These are phyloP conservation scores for Dysidea cf. avara DNA, from an alignment of 37 sponge, comb jelly and placozoan genomes.

Conservation along the genomic window DNA sequence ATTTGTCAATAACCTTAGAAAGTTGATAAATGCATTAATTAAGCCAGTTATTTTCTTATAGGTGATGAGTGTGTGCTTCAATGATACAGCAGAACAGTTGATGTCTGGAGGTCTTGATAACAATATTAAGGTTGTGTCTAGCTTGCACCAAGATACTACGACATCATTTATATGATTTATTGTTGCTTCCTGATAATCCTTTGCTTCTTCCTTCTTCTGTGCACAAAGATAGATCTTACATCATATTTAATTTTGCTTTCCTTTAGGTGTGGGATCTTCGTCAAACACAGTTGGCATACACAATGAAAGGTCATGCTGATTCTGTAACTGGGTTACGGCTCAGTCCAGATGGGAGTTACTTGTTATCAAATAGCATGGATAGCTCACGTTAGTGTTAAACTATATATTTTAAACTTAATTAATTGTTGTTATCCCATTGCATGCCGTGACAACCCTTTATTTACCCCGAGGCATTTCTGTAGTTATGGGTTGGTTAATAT, in stretches of 20 bases:
- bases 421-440: constrained; percentile 1
- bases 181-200: too few relatives aligned
- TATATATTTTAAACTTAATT: too few relatives aligned
- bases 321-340: constrained; percentile 83
- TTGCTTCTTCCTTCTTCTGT: too few relatives aligned
- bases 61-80: constrained; percentile 89
- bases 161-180: not conserved
- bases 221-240: too few relatives aligned
- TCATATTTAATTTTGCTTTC: not conserved
- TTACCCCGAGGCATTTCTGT: constrained; percentile 4
- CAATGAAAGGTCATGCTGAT: constrained; percentile 83
- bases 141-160: not conserved
- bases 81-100: constrained; percentile 79
- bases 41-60: constrained; percentile 12
- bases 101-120: constrained; percentile 96
- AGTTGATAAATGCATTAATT: too few relatives aligned
- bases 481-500: not conserved
- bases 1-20: too few relatives aligned
- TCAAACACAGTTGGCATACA: constrained; percentile 43
- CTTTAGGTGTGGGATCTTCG: constrained; percentile 87
- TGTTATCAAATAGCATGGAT: constrained; percentile 95
- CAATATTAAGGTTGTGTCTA: constrained; percentile 50
- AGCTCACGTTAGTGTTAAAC: constrained; percentile 64
- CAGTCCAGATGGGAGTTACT: constrained; percentile 83
- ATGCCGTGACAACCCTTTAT: constrained; percentile 2